Conservation (phyloP, 2,797 vertebrate genomes). For the Microcaecilia unicolor region DNA sequence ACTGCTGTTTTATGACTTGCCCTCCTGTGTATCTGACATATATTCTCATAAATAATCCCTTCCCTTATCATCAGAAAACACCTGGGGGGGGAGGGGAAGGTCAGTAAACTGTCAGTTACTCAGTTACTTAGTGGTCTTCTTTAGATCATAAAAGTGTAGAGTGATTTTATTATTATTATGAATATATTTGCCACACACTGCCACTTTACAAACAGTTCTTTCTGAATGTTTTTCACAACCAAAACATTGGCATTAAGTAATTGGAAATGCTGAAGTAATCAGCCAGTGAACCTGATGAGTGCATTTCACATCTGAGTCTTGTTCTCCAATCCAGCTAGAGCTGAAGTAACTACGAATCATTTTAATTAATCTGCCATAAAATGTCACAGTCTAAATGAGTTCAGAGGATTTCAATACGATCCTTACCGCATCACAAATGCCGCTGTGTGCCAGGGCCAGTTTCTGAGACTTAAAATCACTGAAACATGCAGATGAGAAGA, state of each 20-base stretch:
- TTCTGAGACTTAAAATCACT: slow-evolving; percentile 33
- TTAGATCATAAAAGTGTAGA: no score
- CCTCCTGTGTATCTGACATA: no score
- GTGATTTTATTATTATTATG: no score
- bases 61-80: no score
- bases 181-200: neutral
- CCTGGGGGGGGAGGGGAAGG: no score
- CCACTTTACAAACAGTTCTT: slow-evolving; percentile 1
- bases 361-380: slow-evolving; percentile 53
- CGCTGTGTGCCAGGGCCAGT: slow-evolving; percentile 18
- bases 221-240: neutral
- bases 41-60: no score
- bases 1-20: no score
- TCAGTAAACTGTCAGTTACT: no score
- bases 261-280: slow-evolving; percentile 21
- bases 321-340: slow-evolving; percentile 14
- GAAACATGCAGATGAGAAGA: slow-evolving; percentile 36
- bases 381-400: slow-evolving; percentile 40
- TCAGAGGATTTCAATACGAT: slow-evolving; percentile 44
- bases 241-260: slow-evolving; percentile 20
- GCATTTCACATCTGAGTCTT: slow-evolving; percentile 23
- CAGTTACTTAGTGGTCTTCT: no score
- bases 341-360: slow-evolving; percentile 40
- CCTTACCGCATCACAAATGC: slow-evolving; percentile 33
- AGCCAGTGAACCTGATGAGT: slow-evolving; percentile 16